These are phyloP conservation scores for Dallia pectoralis DNA, from an alignment of 2,797 vertebrate genomes.

Conservation along the genomic window DNA sequence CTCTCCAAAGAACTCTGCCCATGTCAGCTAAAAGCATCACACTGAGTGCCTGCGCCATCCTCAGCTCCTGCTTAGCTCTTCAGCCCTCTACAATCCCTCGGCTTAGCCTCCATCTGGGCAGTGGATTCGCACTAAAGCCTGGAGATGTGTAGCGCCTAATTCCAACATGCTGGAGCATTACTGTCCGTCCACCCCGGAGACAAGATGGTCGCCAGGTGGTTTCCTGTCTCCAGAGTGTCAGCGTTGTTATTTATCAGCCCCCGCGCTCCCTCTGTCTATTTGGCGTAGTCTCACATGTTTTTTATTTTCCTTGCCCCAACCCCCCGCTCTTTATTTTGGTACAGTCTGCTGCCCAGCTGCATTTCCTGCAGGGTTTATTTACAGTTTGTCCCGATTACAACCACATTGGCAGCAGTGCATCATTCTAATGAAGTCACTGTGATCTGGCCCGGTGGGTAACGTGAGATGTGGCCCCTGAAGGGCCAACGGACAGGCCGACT, in stretches of 20 bases:
- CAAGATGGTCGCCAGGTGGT: slow-evolving; percentile 78
- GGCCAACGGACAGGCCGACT: slow-evolving; percentile 4
- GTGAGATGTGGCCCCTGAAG: not conserved
- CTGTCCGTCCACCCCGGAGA: slow-evolving; percentile 66
- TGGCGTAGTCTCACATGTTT: slow-evolving; percentile 62
- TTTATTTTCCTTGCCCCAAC: slow-evolving; percentile 55
- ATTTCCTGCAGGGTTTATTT: slow-evolving; percentile 71
- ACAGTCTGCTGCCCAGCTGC: slow-evolving; percentile 72
- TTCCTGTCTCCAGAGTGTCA: slow-evolving; percentile 74
- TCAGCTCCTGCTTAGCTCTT: slow-evolving; percentile 45
- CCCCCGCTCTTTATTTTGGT: slow-evolving; percentile 53
- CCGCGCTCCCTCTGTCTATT: not conserved
- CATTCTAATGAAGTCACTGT: slow-evolving; percentile 63
- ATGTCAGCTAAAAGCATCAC: slow-evolving; percentile 20
- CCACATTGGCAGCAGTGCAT: slow-evolving; percentile 63
- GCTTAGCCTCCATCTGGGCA: slow-evolving; percentile 64
- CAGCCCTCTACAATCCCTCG: slow-evolving; percentile 46
- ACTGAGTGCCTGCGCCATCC: slow-evolving; percentile 26
- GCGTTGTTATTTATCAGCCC: slow-evolving; percentile 60
- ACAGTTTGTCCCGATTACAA: slow-evolving; percentile 65
- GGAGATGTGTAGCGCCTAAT: slow-evolving; percentile 62
- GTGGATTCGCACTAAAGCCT: slow-evolving; percentile 58
- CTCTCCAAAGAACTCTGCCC: slow-evolving; percentile 41
- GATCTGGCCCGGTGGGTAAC: slow-evolving; percentile 45
- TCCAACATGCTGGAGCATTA: slow-evolving; percentile 67